These are phyloP conservation scores for Dioctria linearis DNA, from an alignment of 2,888 invertebrate genomes.

Conservation along the genomic window DNA sequence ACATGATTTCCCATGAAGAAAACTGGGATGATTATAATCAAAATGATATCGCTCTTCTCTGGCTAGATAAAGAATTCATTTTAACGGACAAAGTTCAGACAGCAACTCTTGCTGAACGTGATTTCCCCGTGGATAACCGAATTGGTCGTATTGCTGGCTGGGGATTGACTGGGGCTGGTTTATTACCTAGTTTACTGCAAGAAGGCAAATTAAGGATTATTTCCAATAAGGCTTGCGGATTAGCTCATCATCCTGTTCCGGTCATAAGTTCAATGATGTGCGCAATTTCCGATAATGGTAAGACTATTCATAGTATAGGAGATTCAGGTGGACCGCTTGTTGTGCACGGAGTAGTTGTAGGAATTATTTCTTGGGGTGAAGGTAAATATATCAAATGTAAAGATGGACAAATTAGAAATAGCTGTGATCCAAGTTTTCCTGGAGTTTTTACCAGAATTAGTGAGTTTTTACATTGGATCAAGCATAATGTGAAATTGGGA, in stretches of 20 bases:
- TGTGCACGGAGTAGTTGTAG: not conserved
- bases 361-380: not conserved
- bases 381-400: not conserved
- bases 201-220: not conserved
- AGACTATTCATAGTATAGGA: not conserved
- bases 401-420: not conserved
- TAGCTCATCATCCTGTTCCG: not conserved
- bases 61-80: not conserved
- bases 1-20: no score
- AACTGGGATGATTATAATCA: no score
- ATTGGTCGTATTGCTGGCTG: not conserved
- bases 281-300: not conserved
- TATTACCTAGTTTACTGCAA: not conserved
- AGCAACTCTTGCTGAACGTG: not conserved
- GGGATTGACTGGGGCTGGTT: not conserved
- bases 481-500: no score
- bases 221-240: not conserved
- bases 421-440: not conserved
- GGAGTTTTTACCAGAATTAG: not conserved
- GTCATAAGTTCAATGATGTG: not conserved
- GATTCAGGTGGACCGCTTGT: not conserved
- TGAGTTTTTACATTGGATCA: not conserved
- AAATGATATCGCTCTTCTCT: not conserved
- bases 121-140: not conserved
- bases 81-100: not conserved